A percentile compares a stretch with the other conserved stretches of the same genome.
Evolutionary conservation across 1,140 invertebrate species (phyloP).

Genomic region (Euschistus heros): DNA sequence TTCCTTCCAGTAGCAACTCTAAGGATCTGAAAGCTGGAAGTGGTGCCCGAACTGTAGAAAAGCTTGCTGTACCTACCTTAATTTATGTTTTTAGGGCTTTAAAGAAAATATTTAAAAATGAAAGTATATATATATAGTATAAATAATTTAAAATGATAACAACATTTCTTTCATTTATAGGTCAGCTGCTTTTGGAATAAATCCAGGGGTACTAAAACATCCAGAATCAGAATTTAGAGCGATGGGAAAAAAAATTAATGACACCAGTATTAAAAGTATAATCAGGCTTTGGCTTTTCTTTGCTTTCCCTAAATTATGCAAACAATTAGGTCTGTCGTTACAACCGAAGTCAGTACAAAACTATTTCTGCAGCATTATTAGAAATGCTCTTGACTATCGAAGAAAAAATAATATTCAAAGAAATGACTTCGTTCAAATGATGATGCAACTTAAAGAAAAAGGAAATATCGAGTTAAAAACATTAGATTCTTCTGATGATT

Average conservation of each 20-base stretch:
- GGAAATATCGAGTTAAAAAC: constrained; percentile 12
- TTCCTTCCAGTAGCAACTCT: too few species aligned
- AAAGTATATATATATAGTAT: too few species aligned
- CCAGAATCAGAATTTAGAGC: constrained; percentile 39
- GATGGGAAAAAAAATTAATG: constrained; percentile 34
- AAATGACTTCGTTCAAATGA: too few species aligned
- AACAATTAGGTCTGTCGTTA: constrained; percentile 4
- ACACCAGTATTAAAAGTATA: neutral
- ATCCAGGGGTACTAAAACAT: constrained; percentile 41
- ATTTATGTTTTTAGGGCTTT: too few species aligned
- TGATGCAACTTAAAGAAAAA: constrained; percentile 27
- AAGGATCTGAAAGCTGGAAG: too few species aligned
- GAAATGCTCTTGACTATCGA: constrained; percentile 28
- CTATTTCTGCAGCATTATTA: constrained; percentile 27
- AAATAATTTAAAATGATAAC: too few species aligned
- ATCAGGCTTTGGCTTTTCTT: neutral
- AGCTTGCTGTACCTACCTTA: too few species aligned
- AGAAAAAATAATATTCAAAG: constrained; percentile 20
- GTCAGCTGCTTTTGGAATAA: constrained; percentile 45
- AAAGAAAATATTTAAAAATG: too few species aligned
- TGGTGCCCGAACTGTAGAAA: too few species aligned
- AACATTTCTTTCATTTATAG: too few species aligned
- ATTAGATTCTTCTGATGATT: constrained; percentile 11
- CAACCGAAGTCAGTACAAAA: constrained; percentile 22
- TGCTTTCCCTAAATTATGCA: constrained; percentile 17